Evolutionary conservation across 1,140 invertebrate genomes (phyloP).

Genomic region (Linepithema humile): DNA sequence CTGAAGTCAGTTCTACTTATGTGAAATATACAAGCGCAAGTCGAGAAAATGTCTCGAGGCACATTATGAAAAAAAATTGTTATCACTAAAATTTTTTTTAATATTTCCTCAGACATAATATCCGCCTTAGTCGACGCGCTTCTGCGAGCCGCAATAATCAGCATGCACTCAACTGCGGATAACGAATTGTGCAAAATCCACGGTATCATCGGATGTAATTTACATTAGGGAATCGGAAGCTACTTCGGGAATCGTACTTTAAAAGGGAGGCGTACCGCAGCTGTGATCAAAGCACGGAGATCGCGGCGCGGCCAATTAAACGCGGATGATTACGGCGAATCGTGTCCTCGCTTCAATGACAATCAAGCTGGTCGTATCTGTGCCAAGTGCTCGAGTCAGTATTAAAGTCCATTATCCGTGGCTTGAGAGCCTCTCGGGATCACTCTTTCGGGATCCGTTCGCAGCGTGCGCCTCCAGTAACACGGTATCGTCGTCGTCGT

Average conservation of each 20-base stretch:
- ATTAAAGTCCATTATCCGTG: constrained; percentile 7
- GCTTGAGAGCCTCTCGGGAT: not conserved
- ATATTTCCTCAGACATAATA: not conserved
- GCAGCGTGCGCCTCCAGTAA: constrained; percentile 27
- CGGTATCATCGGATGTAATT: not conserved
- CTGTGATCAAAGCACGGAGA: not conserved
- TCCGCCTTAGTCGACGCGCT: too few species aligned
- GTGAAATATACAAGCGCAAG: too few species aligned
- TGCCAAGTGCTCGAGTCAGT: constrained; percentile 12
- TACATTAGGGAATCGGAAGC: constrained; percentile 2
- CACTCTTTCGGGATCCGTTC: constrained; percentile 21
- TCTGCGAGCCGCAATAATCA: not conserved
- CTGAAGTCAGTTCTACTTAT: too few species aligned
- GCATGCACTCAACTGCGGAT: not conserved
- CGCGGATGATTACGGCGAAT: constrained; percentile 29
- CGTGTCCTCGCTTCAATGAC: constrained; percentile 21
- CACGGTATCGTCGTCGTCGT: constrained; percentile 43
- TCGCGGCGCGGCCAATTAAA: constrained; percentile 24
- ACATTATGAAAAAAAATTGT: not conserved
- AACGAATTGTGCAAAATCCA: not conserved
- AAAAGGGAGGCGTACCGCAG: not conserved
- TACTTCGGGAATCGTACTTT: not conserved
- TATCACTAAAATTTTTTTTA: not conserved
- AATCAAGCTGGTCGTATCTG: constrained; percentile 16
- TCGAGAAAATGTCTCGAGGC: too few species aligned